Evolutionary conservation across 1,140 invertebrate genomes (phyloP).

Genomic region (Nylanderia fulva): DNA sequence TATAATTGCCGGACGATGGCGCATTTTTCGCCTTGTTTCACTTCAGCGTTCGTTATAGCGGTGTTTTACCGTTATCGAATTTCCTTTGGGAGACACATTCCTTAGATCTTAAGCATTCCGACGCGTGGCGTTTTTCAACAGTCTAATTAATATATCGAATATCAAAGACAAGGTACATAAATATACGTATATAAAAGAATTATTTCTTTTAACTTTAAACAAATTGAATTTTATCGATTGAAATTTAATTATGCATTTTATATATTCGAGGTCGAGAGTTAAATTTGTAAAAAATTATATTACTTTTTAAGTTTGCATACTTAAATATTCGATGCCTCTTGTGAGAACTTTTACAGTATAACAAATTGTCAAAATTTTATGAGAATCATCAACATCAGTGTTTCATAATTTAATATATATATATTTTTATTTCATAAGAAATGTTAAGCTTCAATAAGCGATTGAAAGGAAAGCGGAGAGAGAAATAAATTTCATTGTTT

Average conservation of each 20-base stretch:
- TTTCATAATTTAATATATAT: neutral
- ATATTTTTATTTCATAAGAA: neutral
- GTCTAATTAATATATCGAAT: conserved; percentile 12
- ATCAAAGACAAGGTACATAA: neutral
- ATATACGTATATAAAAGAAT: too few species aligned
- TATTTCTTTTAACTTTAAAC: too few species aligned
- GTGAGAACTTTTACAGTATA: neutral
- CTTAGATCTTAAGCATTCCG: neutral
- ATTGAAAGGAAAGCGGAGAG: neutral
- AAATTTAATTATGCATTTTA: too few species aligned
- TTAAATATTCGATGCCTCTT: neutral
- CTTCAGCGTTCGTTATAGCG: neutral
- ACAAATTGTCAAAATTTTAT: neutral
- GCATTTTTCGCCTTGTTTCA: conserved; percentile 14
- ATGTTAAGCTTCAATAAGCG: neutral
- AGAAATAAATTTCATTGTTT: neutral
- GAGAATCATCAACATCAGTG: neutral
- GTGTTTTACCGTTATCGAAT: neutral
- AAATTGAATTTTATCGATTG: too few species aligned
- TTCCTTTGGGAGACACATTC: conserved; percentile 16
- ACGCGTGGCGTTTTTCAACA: neutral
- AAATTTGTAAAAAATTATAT: too few species aligned
- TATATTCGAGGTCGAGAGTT: too few species aligned
- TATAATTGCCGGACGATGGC: conserved; percentile 32
- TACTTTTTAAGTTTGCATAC: too few species aligned